phyloP scores from a whole-genome alignment of 2,113 vertebrate species.

The Bufo gargarizans region DNA sequence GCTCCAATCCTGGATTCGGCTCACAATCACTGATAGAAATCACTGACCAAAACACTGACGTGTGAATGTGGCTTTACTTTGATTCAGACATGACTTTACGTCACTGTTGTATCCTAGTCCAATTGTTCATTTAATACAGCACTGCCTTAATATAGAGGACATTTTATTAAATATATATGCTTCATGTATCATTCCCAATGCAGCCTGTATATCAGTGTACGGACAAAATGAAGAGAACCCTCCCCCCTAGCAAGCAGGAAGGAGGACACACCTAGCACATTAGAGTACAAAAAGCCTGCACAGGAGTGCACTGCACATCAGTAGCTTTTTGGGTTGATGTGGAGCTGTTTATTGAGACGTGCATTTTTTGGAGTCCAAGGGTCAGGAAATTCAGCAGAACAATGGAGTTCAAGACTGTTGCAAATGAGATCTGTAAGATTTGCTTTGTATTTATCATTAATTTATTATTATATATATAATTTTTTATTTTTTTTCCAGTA shows the following conservation, averaged over 20 bases:
- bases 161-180: neutral
- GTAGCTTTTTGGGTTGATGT: neutral
- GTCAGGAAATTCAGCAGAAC: neutral
- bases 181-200: neutral
- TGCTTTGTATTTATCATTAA: neutral
- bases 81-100: neutral
- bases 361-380: neutral
- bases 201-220: neutral
- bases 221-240: neutral
- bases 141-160: neutral
- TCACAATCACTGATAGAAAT: no score
- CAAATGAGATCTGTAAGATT: conserved; percentile 4
- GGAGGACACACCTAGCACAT: neutral
- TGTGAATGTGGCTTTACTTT: neutral
- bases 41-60: no score
- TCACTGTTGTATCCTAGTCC: neutral
- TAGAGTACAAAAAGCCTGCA: neutral
- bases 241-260: neutral
- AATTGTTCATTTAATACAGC: neutral
- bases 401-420: neutral
- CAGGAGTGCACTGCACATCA: neutral
- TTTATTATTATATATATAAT: no score
- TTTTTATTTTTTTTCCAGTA: no score
- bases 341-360: neutral
- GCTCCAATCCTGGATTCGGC: no score